phyloP scores from a whole-genome alignment of 2,113 vertebrate species.

The Galbula dea region DNA sequence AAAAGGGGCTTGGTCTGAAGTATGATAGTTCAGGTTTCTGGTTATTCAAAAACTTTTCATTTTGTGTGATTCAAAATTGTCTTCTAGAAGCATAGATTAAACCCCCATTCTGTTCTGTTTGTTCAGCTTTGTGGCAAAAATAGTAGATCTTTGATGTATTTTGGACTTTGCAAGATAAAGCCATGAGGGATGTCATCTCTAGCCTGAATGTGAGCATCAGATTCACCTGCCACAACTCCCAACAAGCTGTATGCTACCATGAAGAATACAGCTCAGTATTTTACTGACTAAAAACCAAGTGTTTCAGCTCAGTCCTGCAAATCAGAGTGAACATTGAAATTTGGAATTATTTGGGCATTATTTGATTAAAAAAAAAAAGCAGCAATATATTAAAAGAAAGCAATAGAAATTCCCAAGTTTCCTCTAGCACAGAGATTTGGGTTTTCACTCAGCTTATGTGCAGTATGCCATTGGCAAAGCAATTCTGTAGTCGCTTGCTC shows the following conservation, averaged over 20 bases:
- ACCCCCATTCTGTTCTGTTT: not conserved
- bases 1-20: not conserved
- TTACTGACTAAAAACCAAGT: not conserved
- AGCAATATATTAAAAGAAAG: not conserved
- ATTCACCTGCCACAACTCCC: not conserved
- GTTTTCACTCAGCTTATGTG: not conserved
- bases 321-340: not conserved
- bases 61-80: not conserved
- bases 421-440: not conserved
- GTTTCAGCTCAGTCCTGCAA: not conserved
- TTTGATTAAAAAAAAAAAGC: not conserved
- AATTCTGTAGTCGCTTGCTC: not conserved
- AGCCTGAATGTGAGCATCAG: not conserved
- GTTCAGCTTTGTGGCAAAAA: not conserved
- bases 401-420: conserved; percentile 1
- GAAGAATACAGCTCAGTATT: not conserved
- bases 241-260: not conserved
- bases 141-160: not conserved
- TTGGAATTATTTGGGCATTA: not conserved
- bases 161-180: not conserved
- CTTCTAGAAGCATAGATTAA: not conserved
- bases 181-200: not conserved
- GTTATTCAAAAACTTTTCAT: not conserved
- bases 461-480: conserved; percentile 24
- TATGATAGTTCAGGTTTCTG: not conserved